Evolutionary conservation across 2,888 invertebrate genomes (phyloP).

Genomic region (Nipponacmea schrenckii): DNA sequence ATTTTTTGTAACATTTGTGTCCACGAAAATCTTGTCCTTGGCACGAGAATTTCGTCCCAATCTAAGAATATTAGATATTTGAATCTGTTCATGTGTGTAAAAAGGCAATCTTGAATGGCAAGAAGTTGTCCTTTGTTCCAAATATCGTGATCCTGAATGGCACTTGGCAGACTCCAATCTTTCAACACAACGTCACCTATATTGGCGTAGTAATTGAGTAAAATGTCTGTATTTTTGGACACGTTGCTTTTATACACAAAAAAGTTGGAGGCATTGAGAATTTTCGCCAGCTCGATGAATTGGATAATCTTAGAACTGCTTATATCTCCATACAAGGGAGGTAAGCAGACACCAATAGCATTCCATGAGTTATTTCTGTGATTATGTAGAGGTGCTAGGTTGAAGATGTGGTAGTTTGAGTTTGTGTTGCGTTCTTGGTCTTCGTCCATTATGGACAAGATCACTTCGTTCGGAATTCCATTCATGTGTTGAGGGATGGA

Average conservation of each 20-base stretch:
- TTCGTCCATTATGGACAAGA: constrained; percentile 25
- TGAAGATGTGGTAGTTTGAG: constrained; percentile 10
- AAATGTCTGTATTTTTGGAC: constrained; percentile 38
- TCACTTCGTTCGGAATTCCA: constrained; percentile 27
- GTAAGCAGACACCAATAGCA: constrained; percentile 58
- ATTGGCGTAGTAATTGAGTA: constrained; percentile 49
- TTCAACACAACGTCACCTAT: constrained; percentile 45
- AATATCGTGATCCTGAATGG: constrained; percentile 37
- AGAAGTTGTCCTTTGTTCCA: constrained; percentile 66
- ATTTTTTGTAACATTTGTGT: constrained; percentile 37
- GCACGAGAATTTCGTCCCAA: constrained; percentile 65
- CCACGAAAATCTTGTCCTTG: constrained; percentile 42
- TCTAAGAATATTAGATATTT: constrained; percentile 61
- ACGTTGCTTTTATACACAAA: constrained; percentile 55
- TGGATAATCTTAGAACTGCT: constrained; percentile 55
- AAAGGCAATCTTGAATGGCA: constrained; percentile 65
- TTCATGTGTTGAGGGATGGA: constrained; percentile 40
- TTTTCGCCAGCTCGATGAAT: constrained; percentile 59
- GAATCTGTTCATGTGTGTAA: constrained; percentile 56
- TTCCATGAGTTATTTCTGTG: constrained; percentile 10
- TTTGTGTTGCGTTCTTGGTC: not conserved
- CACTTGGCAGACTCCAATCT: constrained; percentile 55
- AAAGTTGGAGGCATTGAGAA: constrained; percentile 57
- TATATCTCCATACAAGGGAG: constrained; percentile 62
- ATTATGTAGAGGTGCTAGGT: constrained; percentile 5